These are phyloP conservation scores for Pogonomyrmex barbatus DNA, from an alignment of 1,140 invertebrate genomes.

Conservation along the genomic window DNA sequence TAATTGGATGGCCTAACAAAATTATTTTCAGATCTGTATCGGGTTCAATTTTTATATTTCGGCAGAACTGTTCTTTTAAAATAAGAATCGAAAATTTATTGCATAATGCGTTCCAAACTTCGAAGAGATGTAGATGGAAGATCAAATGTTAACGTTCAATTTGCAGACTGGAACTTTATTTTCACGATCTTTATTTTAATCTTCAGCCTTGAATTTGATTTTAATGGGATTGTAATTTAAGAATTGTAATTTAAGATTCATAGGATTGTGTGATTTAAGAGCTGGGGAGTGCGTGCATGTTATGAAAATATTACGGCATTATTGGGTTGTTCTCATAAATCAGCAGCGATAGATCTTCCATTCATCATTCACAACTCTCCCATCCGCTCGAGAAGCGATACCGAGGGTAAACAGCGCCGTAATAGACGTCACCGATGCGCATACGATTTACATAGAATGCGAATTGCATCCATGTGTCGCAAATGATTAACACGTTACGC, in stretches of 20 bases:
- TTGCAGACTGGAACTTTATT: background rate
- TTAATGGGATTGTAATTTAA: background rate
- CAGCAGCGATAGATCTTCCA: conserved; percentile 30
- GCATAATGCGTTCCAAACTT: background rate
- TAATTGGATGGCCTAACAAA: no score
- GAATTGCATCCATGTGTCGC: conserved; percentile 56
- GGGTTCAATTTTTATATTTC: no score
- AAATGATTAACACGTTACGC: conserved; percentile 55
- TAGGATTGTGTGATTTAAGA: background rate
- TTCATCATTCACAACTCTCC: conserved; percentile 31
- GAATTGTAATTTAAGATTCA: no score
- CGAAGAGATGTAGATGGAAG: background rate
- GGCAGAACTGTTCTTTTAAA: no score
- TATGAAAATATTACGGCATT: background rate
- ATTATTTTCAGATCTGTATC: no score
- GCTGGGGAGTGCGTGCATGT: no score
- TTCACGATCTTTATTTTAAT: background rate
- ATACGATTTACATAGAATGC: conserved; percentile 22
- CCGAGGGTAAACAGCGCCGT: conserved; percentile 1
- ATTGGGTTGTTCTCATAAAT: conserved; percentile 28
- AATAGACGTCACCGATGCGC: conserved; percentile 10
- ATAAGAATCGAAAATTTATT: no score
- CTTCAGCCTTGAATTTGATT: background rate
- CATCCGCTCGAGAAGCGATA: background rate
- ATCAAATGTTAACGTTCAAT: background rate